Percentiles rank a stretch among this genome's conserved stretches.
Conservation (phyloP, 2,797 vertebrate species). For the Okamejei kenojei region DNA sequence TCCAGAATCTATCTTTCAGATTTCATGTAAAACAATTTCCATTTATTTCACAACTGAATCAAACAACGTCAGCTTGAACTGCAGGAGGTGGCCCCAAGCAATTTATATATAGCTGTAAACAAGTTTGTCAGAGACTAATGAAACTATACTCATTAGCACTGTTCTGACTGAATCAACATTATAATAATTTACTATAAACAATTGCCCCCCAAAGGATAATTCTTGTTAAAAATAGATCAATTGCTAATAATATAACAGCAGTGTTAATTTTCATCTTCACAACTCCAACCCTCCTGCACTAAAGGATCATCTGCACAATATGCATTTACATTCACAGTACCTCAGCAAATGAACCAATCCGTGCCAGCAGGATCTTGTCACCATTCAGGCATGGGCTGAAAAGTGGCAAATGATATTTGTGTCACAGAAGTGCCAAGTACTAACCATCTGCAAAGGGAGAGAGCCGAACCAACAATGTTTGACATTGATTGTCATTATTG, state of each 20-base stretch:
- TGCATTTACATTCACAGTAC: too few relatives aligned
- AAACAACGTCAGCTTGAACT: background rate
- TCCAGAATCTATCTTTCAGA: background rate
- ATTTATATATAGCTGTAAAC: background rate
- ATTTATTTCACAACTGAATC: background rate
- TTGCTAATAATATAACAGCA: background rate
- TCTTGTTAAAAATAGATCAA: background rate
- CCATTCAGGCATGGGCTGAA: too few relatives aligned
- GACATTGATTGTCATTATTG: too few relatives aligned
- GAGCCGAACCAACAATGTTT: too few relatives aligned
- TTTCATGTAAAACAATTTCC: background rate
- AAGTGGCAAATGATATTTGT: too few relatives aligned
- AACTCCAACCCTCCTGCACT: too few relatives aligned
- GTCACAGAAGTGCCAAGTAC: too few relatives aligned
- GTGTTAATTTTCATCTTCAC: background rate
- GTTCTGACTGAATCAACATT: constrained; percentile 3
- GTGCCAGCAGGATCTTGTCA: too few relatives aligned
- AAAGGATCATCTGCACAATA: too few relatives aligned
- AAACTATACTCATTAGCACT: background rate
- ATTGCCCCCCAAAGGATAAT: background rate
- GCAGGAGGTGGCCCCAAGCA: constrained; percentile 22
- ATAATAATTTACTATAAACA: background rate
- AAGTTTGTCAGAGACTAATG: background rate
- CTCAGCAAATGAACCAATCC: too few relatives aligned
- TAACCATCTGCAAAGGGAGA: too few relatives aligned